Base-by-base conservation (phyloP, 2,888 invertebrate species). In the Clivina fossor region DNA sequence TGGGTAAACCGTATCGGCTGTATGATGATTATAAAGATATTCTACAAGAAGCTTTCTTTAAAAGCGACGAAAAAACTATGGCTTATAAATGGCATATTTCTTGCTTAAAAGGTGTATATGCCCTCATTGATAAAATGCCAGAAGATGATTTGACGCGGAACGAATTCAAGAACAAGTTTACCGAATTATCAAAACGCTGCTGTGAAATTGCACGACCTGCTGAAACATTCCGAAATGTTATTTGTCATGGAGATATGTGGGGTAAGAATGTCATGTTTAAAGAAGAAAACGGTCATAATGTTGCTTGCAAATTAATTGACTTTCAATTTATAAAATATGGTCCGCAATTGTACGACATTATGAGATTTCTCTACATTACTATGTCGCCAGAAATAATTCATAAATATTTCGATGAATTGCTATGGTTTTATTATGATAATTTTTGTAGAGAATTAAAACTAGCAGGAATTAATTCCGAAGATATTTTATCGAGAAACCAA, bases 21-120 rank as follows among this genome's bases (percentile, higher is more conserved):
- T 37, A 58, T 2, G 65, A 72, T 9, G 53, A 69, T 2, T 70
- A 68, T 58, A 58, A 67, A 2, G 54, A 64, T 7, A 66, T 64
- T 4, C 62, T 74, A 7, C 50, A 63, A 28, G 76, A 76, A 62
- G 72, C 74, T 49, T 63, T 72, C 0, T 76, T 75, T 66, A 74
- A 73, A 1, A 40, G 56, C 3, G 62, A 61, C 7, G 11, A 56
- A 0, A 58, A 63, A 0, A 65, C 68, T 53, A 46, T 71, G 9
- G 68, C 75, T 0, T 28, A 62, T 19, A 63, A 65, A 24, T 61
- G 56, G 51, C 41, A 53, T 57, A 41, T 20, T 13, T 38, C 48
- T 22, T 50, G 58, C 1, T 15, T 57, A 32, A 57, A 57, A 30
- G 56, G 57, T 2, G 30, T 59, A 7, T 43, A 38, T 20, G 49